Evolutionary conservation across 2,888 invertebrate species (phyloP).

Genomic region (Ormyrus labotus): DNA sequence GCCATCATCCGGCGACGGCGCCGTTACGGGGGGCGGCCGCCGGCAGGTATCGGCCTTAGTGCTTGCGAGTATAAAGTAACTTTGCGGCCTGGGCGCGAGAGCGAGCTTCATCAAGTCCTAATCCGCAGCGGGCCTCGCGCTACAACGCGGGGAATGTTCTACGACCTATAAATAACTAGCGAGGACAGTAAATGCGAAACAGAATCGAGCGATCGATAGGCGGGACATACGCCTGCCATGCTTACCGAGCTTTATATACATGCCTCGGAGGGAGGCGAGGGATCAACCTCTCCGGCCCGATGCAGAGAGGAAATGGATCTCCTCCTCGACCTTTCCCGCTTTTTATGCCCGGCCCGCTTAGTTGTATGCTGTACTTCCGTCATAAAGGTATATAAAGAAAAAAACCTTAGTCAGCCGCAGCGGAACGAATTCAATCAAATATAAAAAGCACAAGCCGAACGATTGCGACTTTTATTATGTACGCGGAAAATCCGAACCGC

Average conservation of each 20-base stretch:
- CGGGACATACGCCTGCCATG: neutral
- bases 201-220: constrained; percentile 47
- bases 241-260: constrained; percentile 5
- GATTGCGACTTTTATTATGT: too few species aligned
- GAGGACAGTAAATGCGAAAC: constrained; percentile 58
- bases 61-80: neutral
- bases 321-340: neutral
- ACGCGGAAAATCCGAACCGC: too few species aligned
- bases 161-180: constrained; percentile 56
- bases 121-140: neutral
- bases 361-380: too few species aligned
- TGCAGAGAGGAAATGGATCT: constrained; percentile 8
- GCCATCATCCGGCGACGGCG: neutral
- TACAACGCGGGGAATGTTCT: neutral
- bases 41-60: too few species aligned
- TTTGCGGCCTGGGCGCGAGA: constrained; percentile 1
- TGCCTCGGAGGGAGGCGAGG: neutral
- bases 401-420: too few species aligned
- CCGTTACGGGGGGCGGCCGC: too few species aligned
- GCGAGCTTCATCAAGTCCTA: constrained; percentile 17
- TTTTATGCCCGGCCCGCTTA: neutral
- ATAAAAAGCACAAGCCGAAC: too few species aligned
- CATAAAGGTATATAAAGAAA: too few species aligned
- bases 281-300: neutral
- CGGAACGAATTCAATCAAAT: too few species aligned